Evolutionary conservation across 2,113 vertebrate genomes (phyloP), one percentile per base, ranked within the genome.

Genomic region (Sturnus vulgaris): DNA sequence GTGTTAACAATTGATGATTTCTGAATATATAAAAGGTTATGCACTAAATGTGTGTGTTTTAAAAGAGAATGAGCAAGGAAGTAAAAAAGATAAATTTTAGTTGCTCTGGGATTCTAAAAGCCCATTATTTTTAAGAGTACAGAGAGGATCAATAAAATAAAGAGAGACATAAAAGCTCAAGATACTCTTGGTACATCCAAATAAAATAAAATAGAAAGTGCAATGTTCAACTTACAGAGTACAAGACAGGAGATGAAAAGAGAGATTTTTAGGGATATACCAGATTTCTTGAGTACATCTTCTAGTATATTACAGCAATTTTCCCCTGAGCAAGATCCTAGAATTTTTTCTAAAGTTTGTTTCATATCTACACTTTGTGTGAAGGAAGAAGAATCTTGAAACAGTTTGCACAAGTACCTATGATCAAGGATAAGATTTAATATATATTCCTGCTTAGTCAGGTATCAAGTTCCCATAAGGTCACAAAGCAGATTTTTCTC

Each of bases 141-240:
- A 42, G 95, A 97, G 82, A 96, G 88, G 90, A 98, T 98, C 96
- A 96, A 96, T 97, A 98, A 98, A 98, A 98, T 97, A 97, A 96
- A 97, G 88, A 91, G 91, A 96, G 92, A 90, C 90, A 97, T 98
- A 98, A 98, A 98, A 97, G 80, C 96, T 91, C 82, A 88, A 96
- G 97, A 96, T 96, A 95, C 96, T 91, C 93, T 80, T 79, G 80
- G 82, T 92, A 91, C 92, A 93, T 96, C 96, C 94, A 96, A 93
- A 97, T 97, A 95, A 97, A 97, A 97, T 96, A 95, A 72, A 90
- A 96, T 46, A 70, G 90, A 86, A 95, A 87, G 82, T 68, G 39
- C 70, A 92, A 61, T 52, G 44, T 84, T 82, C 63, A 60, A 52
- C 83, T 77, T 81, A 75, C 5, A 56, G 59, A 68, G 37, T 70